These are phyloP conservation scores for Passerculus sandwichensis DNA, from an alignment of 2,797 vertebrate genomes.

Conservation along the genomic window DNA sequence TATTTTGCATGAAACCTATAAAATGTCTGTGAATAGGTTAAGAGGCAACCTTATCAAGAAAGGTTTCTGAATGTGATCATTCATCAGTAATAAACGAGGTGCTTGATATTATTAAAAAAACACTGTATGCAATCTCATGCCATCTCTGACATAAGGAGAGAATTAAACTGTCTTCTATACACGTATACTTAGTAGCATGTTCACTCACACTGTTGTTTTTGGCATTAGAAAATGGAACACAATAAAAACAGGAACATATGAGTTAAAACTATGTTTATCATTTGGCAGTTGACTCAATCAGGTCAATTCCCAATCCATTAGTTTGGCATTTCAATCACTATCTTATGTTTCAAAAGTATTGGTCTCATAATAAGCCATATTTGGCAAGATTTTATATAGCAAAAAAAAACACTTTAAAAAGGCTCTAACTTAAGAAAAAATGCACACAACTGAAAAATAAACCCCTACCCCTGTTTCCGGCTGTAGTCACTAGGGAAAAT, in stretches of 20 bases:
- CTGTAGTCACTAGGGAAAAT: slow-evolving; percentile 63
- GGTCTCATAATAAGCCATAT: slow-evolving; percentile 64
- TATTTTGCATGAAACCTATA: slow-evolving; percentile 41
- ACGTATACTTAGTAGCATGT: slow-evolving; percentile 23
- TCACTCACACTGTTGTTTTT: slow-evolving; percentile 25
- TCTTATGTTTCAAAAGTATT: slow-evolving; percentile 32
- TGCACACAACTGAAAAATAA: slow-evolving; percentile 12
- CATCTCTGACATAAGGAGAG: slow-evolving; percentile 35
- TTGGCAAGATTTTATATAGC: slow-evolving; percentile 65
- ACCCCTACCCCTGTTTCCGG: not conserved
- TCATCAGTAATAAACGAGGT: slow-evolving; percentile 20
- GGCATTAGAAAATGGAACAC: slow-evolving; percentile 61
- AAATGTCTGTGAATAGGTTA: slow-evolving; percentile 47
- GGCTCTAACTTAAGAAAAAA: slow-evolving; percentile 11
- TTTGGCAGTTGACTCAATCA: slow-evolving; percentile 67
- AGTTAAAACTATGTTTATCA: slow-evolving; percentile 47
- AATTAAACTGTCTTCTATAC: slow-evolving; percentile 53
- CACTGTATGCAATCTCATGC: slow-evolving; percentile 15
- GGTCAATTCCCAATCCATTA: slow-evolving; percentile 61
- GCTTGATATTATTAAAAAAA: slow-evolving; percentile 49
- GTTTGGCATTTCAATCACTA: slow-evolving; percentile 64
- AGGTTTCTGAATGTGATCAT: slow-evolving; percentile 21
- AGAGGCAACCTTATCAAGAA: slow-evolving; percentile 15
- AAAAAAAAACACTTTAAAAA: not conserved
- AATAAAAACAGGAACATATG: slow-evolving; percentile 40